Base-by-base conservation (phyloP, 2,797 vertebrate genomes). In the Gymnoscopelus braueri region DNA sequence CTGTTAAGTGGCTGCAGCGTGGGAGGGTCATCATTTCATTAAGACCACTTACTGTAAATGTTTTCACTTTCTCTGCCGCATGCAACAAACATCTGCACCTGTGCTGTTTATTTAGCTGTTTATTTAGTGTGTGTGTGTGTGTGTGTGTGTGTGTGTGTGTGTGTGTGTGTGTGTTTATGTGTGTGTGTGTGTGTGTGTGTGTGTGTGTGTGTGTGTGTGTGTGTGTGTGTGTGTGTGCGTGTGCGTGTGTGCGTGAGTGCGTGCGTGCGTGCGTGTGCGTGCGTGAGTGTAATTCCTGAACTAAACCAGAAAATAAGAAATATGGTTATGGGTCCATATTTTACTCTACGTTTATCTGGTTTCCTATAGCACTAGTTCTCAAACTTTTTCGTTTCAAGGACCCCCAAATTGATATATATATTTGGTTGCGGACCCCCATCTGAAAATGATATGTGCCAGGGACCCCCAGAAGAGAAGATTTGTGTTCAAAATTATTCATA, bases 21-120 rank as follows among this genome's bases (percentile, higher is more conserved):
- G 71, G 74, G 78, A 74, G 68, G 68, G 50, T 57, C 80, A 52
- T 73, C 61, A 44, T 68, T 63, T 58, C 72, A 53, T 70, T 59
- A 39, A 56, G 48, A 60, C 56, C 12, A 53, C 39, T 44, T 44
- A 44, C 39, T 2, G 39, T 44, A 10, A 44, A 44, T 54, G 52
- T 19, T 14, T 53, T 53, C 15, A 53, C 23, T 6, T 23, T 54
- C 14, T 11, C n/a, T 44, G 39, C 39, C 19, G 19, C 19, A 10
- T 44, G 39, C 39, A 10, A 60, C 39, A 23, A 60, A 60, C 39
- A 60, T 47, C 59, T 60, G 59, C 59, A 48, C 59, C 47, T 47
- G n/a, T 7, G 23, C 3, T 2, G 39, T 61, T n/a, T 8, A 54
- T 61, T n/a, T 8, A 54, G 52, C 19, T 53, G n/a, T n/a, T n/a